Evolutionary conservation across 2,797 vertebrate species (phyloP), one percentile per base, ranked within the genome.

Genomic region (Mallotus villosus): DNA sequence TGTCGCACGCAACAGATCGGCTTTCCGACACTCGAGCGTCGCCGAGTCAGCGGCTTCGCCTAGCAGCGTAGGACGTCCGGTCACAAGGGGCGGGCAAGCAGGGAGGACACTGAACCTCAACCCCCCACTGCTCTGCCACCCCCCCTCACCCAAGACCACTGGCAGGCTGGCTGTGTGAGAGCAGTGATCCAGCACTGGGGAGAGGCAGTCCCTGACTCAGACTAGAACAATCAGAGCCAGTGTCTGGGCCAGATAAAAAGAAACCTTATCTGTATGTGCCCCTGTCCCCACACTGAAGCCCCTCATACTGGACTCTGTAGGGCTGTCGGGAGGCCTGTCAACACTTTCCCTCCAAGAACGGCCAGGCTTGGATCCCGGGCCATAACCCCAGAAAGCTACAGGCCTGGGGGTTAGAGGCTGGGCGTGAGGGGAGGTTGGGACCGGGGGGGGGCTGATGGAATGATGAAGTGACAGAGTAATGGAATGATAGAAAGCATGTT

Each of bases 11-110:
- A 73, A 55, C 76, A 2, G 73, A 85, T 90, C 81, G n/a, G 70
- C 79, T 88, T 87, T 85, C 86, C 55, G 88, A 87, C 86, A 88
- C 86, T 79, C 27, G 80, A 89, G 84, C 78, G 24, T 5, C 37
- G 79, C 81, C 74, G 1, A 61, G 78, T 87, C 88, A 88, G 86
- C 85, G 80, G 80, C 74, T 72, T 68, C 64, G 78, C 75, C 85
- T n/a, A 80, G 12, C 67, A 74, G 63, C 53, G 2, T 73, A 49
- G 67, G 72, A 55, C 66, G 63, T 60, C 58, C 25, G 0, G 21
- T 67, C 49, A 75, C 57, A 67, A 29, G 34, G 4, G 21, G 66
- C 22, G 32, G 16, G 34, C 32, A 14, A 61, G 41, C 75, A 37
- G 74, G 16, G 63, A 57, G 59, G 68, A 60, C 32, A 34, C 8